Percentiles rank a stretch among this genome's conserved stretches.
These are phyloP conservation scores for Tanypteryx hageni DNA, from an alignment of 2,888 invertebrate genomes.

Conservation along the genomic window DNA sequence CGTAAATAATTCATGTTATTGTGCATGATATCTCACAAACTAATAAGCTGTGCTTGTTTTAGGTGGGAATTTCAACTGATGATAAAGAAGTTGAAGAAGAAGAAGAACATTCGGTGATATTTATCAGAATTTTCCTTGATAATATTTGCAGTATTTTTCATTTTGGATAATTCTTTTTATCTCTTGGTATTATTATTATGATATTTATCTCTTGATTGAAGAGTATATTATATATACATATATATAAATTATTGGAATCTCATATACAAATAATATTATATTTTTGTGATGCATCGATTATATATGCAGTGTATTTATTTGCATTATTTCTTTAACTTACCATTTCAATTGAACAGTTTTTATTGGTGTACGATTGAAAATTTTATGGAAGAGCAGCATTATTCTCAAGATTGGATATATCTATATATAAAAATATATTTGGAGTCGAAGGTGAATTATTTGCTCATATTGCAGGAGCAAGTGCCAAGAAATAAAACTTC, in stretches of 20 bases:
- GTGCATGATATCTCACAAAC: neutral
- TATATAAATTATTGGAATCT: conserved; percentile 51
- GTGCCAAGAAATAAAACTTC: neutral
- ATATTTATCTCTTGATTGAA: conserved; percentile 28
- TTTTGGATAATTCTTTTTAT: neutral
- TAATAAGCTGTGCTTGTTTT: neutral
- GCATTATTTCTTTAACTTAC: neutral
- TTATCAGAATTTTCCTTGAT: neutral
- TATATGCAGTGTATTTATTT: conserved; percentile 39
- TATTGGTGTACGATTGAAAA: neutral
- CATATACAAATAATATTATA: conserved; percentile 47
- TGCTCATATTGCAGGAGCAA: neutral
- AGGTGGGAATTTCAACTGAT: conserved; percentile 45
- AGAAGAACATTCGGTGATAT: conserved; percentile 43
- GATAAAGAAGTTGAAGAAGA: conserved; percentile 46
- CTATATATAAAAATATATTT: neutral
- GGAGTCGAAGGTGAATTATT: neutral
- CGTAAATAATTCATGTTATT: too few species aligned
- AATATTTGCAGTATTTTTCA: conserved; percentile 16
- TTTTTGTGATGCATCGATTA: conserved; percentile 50
- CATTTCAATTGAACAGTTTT: conserved; percentile 12
- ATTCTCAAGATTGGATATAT: conserved; percentile 12
- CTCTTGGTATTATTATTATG: conserved; percentile 27
- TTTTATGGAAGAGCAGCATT: neutral
- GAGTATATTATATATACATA: neutral